Base-by-base conservation (phyloP, 1,140 invertebrate species). In the Drosophila ironensis region DNA sequence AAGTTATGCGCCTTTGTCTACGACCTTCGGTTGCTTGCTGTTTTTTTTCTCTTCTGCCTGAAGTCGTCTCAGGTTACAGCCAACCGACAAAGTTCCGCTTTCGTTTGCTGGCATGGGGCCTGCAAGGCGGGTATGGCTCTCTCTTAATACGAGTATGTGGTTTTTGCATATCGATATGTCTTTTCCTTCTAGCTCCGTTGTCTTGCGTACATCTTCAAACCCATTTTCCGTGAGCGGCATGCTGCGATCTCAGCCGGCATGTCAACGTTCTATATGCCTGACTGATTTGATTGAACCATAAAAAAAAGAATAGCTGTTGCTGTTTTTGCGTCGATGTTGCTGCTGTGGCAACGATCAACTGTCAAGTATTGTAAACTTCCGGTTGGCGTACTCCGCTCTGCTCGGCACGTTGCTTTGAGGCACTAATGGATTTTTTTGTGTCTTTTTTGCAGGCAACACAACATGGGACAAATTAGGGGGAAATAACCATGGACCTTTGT, bases 351-450 rank as follows among this genome's bases (percentile, higher is more conserved):
- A 59, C 53, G 69, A 78, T 69, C 78, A 57, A 64, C 73, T 84
- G 80, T 73, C 80, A 73, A 86, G 73, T 86, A 86, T 66, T 70
- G 69, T 82, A 64, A 84, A 82, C 78, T 82, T 82, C 78, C 78
- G 78, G 78, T 84, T 59, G 40, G 75, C 68, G 56, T 50, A 63
- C 17, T 37, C 27, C 3, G 19, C 14, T 60, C 25, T 38, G 56
- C 51, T 33, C 51, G 72, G 56, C 56, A 82, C 72, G 71, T 75
- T 84, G 48, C 73, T 69, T 77, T 27, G 38, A 52, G 52, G 37
- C 68, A 81, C 63, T 84, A 76, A 72, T 76, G 67, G 48, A 63
- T 56, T 69, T 69, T 56, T 37, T 35, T 54, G 2, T 19, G 20
- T 54, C 35, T 56, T 53, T 73, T 66, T 35, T 70, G 16, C 17